Conservation (phyloP, 1,140 invertebrate species). For the Eurosta solidaginis region DNA sequence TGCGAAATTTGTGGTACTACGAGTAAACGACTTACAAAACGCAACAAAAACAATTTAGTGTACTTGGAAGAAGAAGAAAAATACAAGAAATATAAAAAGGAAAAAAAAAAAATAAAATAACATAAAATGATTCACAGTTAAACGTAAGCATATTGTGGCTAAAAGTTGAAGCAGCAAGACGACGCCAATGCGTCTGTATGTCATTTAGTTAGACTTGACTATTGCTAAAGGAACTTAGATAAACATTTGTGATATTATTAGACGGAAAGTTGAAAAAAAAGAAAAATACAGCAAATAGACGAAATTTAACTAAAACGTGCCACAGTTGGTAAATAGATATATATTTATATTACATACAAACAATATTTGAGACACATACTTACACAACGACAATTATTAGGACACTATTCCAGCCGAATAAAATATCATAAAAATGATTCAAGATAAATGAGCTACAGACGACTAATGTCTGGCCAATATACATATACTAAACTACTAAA, state of each 20-base stretch:
- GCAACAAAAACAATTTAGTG: slow-evolving; percentile 8
- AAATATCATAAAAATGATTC: not conserved
- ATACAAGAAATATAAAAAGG: too few species aligned
- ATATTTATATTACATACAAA: not conserved
- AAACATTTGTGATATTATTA: not conserved
- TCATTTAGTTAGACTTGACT: not conserved
- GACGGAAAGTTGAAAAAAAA: not conserved
- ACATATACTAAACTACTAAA: too few species aligned
- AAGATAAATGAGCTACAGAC: not conserved
- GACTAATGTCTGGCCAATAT: not conserved
- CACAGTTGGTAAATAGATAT: not conserved
- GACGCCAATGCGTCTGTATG: slow-evolving; percentile 12
- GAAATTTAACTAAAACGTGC: not conserved
- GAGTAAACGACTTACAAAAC: not conserved
- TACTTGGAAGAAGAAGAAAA: not conserved
- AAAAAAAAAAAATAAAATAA: not conserved
- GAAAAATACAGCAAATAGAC: not conserved
- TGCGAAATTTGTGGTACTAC: not conserved
- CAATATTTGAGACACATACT: not conserved
- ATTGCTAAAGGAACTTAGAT: not conserved
- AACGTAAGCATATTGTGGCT: slow-evolving; percentile 1
- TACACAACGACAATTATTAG: slow-evolving; percentile 18
- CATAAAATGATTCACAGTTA: not conserved
- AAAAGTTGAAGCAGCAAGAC: not conserved
- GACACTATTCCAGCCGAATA: slow-evolving; percentile 1